Conservation (phyloP, 2,797 vertebrate species). For the Pristis pectinata region DNA sequence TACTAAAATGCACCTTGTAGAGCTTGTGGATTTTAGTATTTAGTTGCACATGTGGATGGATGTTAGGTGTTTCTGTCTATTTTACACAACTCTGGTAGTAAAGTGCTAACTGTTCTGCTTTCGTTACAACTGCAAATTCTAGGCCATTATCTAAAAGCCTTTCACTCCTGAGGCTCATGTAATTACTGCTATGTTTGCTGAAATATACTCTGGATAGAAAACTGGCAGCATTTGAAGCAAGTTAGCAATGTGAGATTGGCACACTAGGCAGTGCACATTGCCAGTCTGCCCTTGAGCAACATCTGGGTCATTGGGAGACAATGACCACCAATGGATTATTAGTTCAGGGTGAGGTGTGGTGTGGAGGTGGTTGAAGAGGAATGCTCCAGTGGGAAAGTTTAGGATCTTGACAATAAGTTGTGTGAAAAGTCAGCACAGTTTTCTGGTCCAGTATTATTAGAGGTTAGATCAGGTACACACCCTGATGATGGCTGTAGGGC, state of each 20-base stretch:
- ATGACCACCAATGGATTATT: not conserved
- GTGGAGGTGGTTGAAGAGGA: not conserved
- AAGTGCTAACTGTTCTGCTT: no score
- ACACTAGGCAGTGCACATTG: not conserved
- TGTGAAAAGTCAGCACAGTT: not conserved
- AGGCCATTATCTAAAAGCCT: not conserved
- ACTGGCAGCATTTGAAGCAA: not conserved
- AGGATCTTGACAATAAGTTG: not conserved
- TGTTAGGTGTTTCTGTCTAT: no score
- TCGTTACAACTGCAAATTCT: no score
- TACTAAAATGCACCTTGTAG: no score
- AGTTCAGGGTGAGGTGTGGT: not conserved
- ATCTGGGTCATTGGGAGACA: not conserved
- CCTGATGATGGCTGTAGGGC: not conserved
- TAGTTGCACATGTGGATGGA: no score
- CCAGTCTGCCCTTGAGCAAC: not conserved
- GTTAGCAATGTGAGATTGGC: not conserved
- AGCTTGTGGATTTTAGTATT: no score
- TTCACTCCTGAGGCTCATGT: not conserved
- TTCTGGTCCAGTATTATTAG: not conserved
- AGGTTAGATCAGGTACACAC: not conserved
- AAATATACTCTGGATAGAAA: not conserved
- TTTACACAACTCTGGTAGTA: no score
- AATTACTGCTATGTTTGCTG: not conserved
- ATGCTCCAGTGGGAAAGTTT: not conserved